These are phyloP conservation scores for Callosobruchus maculatus DNA, from an alignment of 2,888 invertebrate species.

Conservation along the genomic window DNA sequence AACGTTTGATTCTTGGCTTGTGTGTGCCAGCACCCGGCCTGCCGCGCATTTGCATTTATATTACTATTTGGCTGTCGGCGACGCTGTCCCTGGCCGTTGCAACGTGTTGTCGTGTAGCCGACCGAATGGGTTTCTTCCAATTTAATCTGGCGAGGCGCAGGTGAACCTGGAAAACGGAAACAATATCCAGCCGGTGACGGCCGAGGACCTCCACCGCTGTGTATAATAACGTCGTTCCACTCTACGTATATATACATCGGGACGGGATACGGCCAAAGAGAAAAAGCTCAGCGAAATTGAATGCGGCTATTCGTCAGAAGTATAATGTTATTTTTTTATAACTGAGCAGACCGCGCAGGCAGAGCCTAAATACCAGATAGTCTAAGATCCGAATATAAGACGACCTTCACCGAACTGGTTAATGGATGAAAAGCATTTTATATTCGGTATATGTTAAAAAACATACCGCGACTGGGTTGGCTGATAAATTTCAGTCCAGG, in stretches of 20 bases:
- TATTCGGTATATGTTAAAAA: too few relatives aligned
- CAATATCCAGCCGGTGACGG: neutral
- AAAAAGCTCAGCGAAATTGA: neutral
- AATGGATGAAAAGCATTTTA: too few relatives aligned
- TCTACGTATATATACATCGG: neutral
- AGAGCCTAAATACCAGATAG: too few relatives aligned
- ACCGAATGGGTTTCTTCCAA: neutral
- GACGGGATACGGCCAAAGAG: neutral
- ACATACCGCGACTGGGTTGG: too few relatives aligned
- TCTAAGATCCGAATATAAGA: too few relatives aligned
- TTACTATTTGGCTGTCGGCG: constrained; percentile 6
- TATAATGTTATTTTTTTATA: too few relatives aligned
- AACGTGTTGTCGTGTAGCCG: constrained; percentile 7
- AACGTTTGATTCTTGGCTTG: constrained; percentile 4
- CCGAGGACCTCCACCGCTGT: neutral
- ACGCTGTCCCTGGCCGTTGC: constrained; percentile 7
- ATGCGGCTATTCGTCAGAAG: neutral
- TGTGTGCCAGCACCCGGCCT: neutral
- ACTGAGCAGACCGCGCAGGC: too few relatives aligned
- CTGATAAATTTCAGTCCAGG: too few relatives aligned
- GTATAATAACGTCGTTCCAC: neutral
- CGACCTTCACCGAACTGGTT: too few relatives aligned
- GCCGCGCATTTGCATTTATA: constrained; percentile 14
- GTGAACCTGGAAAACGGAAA: neutral
- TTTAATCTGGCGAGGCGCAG: neutral